Evolutionary conservation across 2,888 invertebrate species (phyloP).

Genomic region (Drosophila affinis): DNA sequence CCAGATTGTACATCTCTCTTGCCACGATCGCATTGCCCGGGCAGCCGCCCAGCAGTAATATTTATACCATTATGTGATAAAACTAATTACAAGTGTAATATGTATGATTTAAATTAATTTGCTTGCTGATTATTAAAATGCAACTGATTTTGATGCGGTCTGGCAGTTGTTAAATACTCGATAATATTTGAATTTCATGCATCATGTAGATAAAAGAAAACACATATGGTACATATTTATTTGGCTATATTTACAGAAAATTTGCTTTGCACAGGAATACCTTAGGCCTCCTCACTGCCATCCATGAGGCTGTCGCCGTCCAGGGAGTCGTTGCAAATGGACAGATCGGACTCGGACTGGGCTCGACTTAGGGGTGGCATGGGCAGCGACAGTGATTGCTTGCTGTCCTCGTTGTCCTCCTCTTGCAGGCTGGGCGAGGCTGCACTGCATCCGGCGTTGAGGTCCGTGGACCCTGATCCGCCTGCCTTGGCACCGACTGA

Average conservation of each 20-base stretch:
- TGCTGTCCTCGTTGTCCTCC: conserved; percentile 79
- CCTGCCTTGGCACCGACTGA: conserved; percentile 14
- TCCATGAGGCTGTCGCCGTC: conserved; percentile 83
- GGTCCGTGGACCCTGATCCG: conserved; percentile 26
- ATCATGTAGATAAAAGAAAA: conserved; percentile 9
- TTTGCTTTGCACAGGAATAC: conserved; percentile 4
- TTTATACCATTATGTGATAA: conserved; percentile 16
- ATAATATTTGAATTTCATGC: too few species aligned
- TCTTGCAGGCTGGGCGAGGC: conserved; percentile 69
- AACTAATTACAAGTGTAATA: conserved; percentile 13
- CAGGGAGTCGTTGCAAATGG: conserved; percentile 83
- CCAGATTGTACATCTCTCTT: conserved; percentile 96
- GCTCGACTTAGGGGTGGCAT: conserved; percentile 61
- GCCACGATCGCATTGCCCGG: conserved; percentile 85
- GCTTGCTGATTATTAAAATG: background rate
- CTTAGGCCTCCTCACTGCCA: conserved; percentile 81
- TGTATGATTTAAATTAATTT: background rate
- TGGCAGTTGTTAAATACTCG: background rate
- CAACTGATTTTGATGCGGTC: background rate
- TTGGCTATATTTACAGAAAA: conserved; percentile 64
- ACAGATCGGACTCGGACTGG: conserved; percentile 83
- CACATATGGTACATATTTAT: conserved; percentile 56
- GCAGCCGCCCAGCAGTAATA: conserved; percentile 44
- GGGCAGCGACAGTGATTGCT: conserved; percentile 66
- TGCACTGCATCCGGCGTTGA: conserved; percentile 49